Percentiles rank a stretch among this genome's conserved stretches.
phyloP scores from a whole-genome alignment of 1,140 invertebrate species.

The Sminthurinus signatus region DNA sequence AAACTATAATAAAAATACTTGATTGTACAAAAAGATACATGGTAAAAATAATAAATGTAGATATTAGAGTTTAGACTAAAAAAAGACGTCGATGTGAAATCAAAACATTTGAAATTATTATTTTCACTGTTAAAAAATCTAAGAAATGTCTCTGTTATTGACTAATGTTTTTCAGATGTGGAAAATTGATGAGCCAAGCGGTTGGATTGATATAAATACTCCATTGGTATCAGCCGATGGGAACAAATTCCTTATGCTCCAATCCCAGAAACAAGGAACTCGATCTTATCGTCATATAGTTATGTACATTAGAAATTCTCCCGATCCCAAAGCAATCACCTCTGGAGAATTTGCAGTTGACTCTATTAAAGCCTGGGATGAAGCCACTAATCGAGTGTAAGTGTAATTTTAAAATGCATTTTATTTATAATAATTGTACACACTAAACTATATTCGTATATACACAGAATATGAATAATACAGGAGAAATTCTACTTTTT shows the following conservation, averaged over 20 bases:
- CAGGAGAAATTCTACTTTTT: no score
- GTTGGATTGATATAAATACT: constrained; percentile 61
- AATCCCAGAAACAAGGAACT: constrained; percentile 47
- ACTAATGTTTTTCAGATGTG: constrained; percentile 1
- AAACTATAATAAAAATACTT: no score
- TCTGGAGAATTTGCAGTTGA: constrained; percentile 67
- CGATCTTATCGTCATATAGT: constrained; percentile 55
- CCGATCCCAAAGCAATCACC: constrained; percentile 48
- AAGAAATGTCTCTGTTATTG: no score
- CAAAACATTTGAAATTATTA: no score
- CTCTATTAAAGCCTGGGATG: constrained; percentile 70
- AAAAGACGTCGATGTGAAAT: no score
- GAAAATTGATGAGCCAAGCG: constrained; percentile 49
- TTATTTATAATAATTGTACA: no score
- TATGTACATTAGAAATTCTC: constrained; percentile 49
- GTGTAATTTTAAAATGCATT: constrained; percentile 38
- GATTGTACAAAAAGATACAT: no score
- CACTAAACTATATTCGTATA: no score
- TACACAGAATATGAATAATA: no score
- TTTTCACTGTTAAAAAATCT: no score
- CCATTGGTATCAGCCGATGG: constrained; percentile 54
- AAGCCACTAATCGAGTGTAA: constrained; percentile 59
- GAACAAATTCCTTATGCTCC: constrained; percentile 43
- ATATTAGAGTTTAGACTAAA: no score
- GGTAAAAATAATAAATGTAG: no score